Percentiles rank a stretch among this genome's conserved stretches.
Conservation (phyloP, 2,797 vertebrate genomes). For the Helostoma temminkii region DNA sequence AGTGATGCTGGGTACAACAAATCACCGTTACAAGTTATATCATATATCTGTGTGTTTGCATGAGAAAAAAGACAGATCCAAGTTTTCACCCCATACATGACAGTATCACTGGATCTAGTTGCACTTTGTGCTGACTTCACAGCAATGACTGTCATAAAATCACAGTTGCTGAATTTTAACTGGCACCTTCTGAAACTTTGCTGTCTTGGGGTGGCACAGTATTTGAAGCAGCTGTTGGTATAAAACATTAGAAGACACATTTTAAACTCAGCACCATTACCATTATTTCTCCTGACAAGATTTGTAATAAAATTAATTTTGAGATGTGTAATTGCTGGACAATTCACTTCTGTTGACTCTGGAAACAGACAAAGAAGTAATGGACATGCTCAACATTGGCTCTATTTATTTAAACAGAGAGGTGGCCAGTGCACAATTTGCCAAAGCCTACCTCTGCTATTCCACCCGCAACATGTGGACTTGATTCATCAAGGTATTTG, state of each 20-base stretch:
- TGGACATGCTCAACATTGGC: slow-evolving; percentile 65
- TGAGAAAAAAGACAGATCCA: slow-evolving; percentile 27
- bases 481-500: slow-evolving; percentile 81
- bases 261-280: slow-evolving; percentile 67
- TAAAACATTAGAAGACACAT: slow-evolving; percentile 65
- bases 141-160: slow-evolving; percentile 67
- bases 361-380: slow-evolving; percentile 73
- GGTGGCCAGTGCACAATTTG: slow-evolving; percentile 60
- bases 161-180: slow-evolving; percentile 66
- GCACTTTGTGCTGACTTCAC: slow-evolving; percentile 61
- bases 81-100: slow-evolving; percentile 53
- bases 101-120: slow-evolving; percentile 59
- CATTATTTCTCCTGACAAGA: slow-evolving; percentile 73
- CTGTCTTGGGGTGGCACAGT: slow-evolving; percentile 13
- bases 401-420: slow-evolving; percentile 77
- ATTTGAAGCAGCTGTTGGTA: slow-evolving; percentile 53
- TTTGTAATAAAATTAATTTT: slow-evolving; percentile 77
- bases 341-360: slow-evolving; percentile 75
- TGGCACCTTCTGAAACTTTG: slow-evolving; percentile 38
- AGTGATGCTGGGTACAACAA: slow-evolving; percentile 11
- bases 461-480: slow-evolving; percentile 75
- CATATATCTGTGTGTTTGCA: no score
- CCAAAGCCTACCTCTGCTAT: slow-evolving; percentile 69
- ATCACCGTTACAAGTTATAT: no score
- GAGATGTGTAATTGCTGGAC: slow-evolving; percentile 80